Evolutionary conservation across 1,140 invertebrate genomes (phyloP).

Genomic region (Solenopsis fugax): DNA sequence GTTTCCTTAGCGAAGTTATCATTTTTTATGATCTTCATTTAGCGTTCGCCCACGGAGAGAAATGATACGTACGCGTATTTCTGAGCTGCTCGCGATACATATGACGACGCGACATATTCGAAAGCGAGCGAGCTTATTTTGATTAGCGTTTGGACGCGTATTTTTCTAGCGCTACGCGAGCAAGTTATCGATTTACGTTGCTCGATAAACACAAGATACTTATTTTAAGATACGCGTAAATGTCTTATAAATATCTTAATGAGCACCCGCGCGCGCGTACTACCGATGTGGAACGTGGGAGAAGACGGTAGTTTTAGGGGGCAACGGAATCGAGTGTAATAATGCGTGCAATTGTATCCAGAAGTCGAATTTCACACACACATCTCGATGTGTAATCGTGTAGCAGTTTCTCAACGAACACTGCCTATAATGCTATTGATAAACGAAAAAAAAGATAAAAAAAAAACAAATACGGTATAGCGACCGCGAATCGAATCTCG

Average conservation of each 20-base stretch:
- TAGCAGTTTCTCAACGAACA: constrained; percentile 78
- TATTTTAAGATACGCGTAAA: constrained; percentile 61
- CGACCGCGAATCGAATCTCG: constrained; percentile 65
- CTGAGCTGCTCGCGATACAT: neutral
- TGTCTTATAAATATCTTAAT: constrained; percentile 62
- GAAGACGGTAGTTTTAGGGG: constrained; percentile 43
- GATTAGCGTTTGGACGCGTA: constrained; percentile 53
- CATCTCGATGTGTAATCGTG: constrained; percentile 61
- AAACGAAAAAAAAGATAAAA: constrained; percentile 36
- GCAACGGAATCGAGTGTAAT: constrained; percentile 10
- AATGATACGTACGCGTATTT: neutral
- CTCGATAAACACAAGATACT: constrained; percentile 59
- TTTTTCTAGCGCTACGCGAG: constrained; percentile 46
- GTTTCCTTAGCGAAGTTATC: constrained; percentile 47
- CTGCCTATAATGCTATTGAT: constrained; percentile 75
- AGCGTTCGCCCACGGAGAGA: neutral
- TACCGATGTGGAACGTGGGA: constrained; percentile 19
- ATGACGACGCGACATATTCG: constrained; percentile 10
- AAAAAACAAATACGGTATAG: constrained; percentile 25
- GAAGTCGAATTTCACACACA: constrained; percentile 46
- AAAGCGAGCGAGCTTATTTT: constrained; percentile 42
- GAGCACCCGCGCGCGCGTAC: constrained; percentile 35
- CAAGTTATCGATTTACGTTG: constrained; percentile 54
- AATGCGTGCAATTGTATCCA: constrained; percentile 45
- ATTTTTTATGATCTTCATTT: constrained; percentile 49